phyloP scores from a whole-genome alignment of 2,113 vertebrate species.

The Amazona guildingii region DNA sequence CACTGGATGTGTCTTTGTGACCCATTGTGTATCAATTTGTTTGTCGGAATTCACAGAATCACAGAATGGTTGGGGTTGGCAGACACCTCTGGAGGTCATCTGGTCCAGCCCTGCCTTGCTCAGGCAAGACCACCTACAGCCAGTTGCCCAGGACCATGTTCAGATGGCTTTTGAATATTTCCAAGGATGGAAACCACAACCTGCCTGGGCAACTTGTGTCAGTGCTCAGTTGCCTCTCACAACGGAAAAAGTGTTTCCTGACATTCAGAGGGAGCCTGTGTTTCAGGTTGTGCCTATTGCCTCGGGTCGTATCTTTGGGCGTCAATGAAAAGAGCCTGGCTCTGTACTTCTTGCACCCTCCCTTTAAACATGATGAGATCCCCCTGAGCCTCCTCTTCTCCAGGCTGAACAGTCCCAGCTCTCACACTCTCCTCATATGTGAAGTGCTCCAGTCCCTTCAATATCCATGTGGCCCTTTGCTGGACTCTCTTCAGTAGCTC shows the following conservation, averaged over 20 bases:
- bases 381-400: background rate
- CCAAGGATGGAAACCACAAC: background rate
- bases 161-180: background rate
- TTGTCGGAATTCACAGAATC: background rate
- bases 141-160: fast-evolving
- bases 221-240: background rate
- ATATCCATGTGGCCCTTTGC: background rate
- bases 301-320: fast-evolving
- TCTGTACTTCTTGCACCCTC: background rate
- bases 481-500: background rate
- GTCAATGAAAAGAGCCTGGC: background rate
- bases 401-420: background rate
- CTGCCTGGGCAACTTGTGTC: background rate
- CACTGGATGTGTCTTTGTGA: background rate
- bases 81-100: background rate
- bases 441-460: background rate
- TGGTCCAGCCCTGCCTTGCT: background rate
- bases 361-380: background rate
- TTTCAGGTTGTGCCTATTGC: background rate
- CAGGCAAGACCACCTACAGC: background rate
- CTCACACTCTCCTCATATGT: background rate
- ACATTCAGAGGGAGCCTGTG: background rate
- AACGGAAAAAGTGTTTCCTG: background rate
- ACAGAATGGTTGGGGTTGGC: background rate
- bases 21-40: background rate